Evolutionary conservation across 2,888 invertebrate genomes (phyloP).

Genomic region (Lamellibrachia columna): DNA sequence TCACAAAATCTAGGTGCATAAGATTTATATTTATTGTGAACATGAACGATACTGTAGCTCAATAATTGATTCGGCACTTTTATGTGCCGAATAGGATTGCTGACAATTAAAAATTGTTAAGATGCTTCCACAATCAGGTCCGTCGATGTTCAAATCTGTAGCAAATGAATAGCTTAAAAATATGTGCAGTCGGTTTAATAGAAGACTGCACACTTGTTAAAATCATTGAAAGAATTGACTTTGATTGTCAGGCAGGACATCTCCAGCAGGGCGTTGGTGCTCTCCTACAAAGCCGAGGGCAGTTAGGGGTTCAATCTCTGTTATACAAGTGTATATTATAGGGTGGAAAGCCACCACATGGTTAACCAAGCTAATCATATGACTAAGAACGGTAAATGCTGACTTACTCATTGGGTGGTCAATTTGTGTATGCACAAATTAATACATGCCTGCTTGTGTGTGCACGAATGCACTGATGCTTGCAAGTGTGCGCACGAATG

Average conservation of each 20-base stretch:
- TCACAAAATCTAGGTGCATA: neutral
- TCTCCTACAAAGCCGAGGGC: constrained; percentile 40
- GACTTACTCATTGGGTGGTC: neutral
- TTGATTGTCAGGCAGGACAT: constrained; percentile 35
- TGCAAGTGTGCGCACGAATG: neutral
- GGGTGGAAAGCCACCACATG: too few species aligned
- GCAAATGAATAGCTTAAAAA: too few species aligned
- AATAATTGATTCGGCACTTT: neutral
- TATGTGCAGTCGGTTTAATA: too few species aligned
- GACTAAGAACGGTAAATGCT: neutral
- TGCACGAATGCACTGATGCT: too few species aligned
- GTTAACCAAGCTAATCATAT: neutral
- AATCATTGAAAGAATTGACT: too few species aligned
- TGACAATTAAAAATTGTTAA: too few species aligned
- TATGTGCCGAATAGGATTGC: too few species aligned
- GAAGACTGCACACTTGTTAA: neutral
- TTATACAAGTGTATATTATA: neutral
- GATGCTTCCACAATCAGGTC: too few species aligned
- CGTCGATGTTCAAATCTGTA: too few species aligned
- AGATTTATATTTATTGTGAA: neutral
- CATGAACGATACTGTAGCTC: neutral
- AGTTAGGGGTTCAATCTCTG: neutral
- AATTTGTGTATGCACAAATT: too few species aligned
- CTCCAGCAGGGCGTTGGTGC: constrained; percentile 52
- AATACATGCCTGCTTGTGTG: too few species aligned